A percentile compares a stretch with the other conserved stretches of the same genome.
Conservation (phyloP, 2,797 vertebrate genomes). For the Anomalospiza imberbis region DNA sequence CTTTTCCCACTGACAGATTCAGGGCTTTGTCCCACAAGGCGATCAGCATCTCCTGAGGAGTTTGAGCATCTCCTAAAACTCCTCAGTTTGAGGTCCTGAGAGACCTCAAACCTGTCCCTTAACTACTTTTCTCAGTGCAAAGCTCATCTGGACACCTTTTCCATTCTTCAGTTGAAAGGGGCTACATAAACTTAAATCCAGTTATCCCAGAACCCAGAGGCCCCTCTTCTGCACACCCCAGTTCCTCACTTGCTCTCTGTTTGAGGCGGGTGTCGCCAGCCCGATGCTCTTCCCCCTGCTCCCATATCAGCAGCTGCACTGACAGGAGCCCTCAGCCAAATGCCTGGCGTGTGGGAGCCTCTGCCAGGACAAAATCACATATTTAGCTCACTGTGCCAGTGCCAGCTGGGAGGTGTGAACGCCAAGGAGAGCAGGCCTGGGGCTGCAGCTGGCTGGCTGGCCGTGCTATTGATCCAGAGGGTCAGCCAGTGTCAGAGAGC, state of each 20-base stretch:
- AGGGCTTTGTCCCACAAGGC: background rate
- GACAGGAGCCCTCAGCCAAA: background rate
- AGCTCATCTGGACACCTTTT: background rate
- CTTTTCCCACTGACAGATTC: background rate
- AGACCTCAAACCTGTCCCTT: background rate
- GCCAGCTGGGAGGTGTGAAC: constrained; percentile 3
- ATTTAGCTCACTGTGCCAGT: constrained; percentile 4
- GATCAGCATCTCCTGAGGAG: background rate
- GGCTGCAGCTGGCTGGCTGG: background rate
- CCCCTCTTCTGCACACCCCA: background rate
- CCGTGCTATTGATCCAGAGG: background rate
- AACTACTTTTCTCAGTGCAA: background rate
- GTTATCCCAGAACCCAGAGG: background rate
- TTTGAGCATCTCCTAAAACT: too few species aligned
- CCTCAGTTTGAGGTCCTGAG: too few species aligned
- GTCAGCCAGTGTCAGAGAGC: background rate
- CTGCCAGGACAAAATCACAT: background rate
- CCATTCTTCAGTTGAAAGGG: background rate
- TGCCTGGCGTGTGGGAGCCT: background rate
- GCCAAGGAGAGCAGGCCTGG: background rate
- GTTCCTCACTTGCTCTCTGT: background rate
- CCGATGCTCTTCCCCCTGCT: background rate
- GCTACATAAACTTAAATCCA: background rate
- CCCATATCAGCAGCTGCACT: background rate
- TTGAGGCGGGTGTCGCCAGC: background rate